phyloP scores from a whole-genome alignment of 2,797 vertebrate species.

The Orestias chungarensis region DNA sequence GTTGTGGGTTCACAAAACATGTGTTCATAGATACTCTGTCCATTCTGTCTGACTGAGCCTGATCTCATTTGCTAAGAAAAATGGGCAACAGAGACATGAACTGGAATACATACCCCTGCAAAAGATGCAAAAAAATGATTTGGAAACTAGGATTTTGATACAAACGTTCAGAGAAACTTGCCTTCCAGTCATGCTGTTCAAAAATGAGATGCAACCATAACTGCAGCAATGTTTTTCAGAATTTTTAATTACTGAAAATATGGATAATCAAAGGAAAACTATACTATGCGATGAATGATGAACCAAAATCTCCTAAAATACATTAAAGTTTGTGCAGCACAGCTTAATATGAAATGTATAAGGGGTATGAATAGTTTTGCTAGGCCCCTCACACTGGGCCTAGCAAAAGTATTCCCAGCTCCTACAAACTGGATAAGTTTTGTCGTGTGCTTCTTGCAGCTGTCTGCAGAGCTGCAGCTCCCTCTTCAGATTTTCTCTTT shows the following conservation, averaged over 20 bases:
- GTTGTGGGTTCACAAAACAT: neutral
- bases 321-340: neutral
- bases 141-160: neutral
- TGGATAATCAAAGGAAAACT: too few relatives aligned
- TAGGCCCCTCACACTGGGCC: neutral
- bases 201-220: neutral
- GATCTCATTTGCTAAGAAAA: neutral
- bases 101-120: neutral
- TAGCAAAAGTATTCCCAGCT: neutral
- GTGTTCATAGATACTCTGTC: neutral
- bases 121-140: neutral
- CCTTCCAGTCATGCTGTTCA: neutral
- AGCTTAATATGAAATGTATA: neutral
- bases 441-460: constrained; percentile 55
- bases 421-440: constrained; percentile 52
- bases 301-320: neutral
- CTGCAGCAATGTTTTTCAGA: neutral
- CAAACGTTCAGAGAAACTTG: neutral
- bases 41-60: neutral
- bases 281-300: neutral
- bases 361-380: neutral
- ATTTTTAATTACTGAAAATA: too few relatives aligned
- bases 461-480: constrained; percentile 54
- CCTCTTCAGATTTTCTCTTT: constrained; percentile 61
- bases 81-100: too few relatives aligned